Evolutionary conservation across 2,888 invertebrate genomes (phyloP).

Genomic region (Cenopis cana): DNA sequence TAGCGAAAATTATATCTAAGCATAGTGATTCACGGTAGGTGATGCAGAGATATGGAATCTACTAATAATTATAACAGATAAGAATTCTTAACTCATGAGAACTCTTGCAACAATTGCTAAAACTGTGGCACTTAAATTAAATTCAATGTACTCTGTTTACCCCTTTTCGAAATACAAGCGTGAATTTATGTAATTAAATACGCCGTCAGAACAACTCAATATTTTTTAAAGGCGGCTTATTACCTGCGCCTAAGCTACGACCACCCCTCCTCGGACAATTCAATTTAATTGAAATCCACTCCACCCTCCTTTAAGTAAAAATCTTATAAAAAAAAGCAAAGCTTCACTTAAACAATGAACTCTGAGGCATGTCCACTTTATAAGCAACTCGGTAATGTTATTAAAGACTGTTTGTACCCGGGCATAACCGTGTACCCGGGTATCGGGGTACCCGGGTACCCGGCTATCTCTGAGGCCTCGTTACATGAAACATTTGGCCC

Average conservation of each 20-base stretch:
- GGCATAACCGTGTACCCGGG: constrained; percentile 5
- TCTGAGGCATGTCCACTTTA: constrained; percentile 39
- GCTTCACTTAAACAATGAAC: constrained; percentile 39
- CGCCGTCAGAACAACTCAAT: neutral
- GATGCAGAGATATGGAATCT: too few relatives aligned
- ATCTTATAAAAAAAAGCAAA: constrained; percentile 33
- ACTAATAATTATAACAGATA: too few relatives aligned
- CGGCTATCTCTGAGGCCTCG: constrained; percentile 49
- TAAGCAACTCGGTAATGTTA: constrained; percentile 46
- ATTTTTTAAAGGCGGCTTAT: neutral
- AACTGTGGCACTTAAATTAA: too few relatives aligned
- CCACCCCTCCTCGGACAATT: constrained; percentile 9
- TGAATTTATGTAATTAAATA: neutral
- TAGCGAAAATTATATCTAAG: too few relatives aligned
- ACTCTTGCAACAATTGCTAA: too few relatives aligned
- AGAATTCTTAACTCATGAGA: too few relatives aligned
- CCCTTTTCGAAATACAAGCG: too few relatives aligned
- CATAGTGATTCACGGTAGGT: too few relatives aligned
- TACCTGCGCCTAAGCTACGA: constrained; percentile 10
- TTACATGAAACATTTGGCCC: constrained; percentile 65
- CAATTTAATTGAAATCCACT: constrained; percentile 22
- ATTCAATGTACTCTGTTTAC: too few relatives aligned
- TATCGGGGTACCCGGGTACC: constrained; percentile 23
- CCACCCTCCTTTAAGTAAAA: constrained; percentile 9
- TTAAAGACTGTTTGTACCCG: constrained; percentile 50